A percentile compares a stretch with the other conserved stretches of the same genome.
Conservation (phyloP, 1,140 invertebrate genomes). For the Sinonovacula constricta region DNA sequence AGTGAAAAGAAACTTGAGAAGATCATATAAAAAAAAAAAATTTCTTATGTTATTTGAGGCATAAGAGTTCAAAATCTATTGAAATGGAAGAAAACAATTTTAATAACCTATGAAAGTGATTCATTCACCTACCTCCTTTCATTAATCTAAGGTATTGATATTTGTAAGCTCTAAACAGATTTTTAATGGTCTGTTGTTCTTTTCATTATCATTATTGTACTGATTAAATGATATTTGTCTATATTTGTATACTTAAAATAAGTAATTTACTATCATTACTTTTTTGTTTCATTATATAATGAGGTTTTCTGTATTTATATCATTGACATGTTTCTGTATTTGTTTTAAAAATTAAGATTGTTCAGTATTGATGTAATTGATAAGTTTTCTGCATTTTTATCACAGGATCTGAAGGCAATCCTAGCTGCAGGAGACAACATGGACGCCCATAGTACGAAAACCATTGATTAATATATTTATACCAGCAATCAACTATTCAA, state of each 20-base stretch:
- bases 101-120: too few relatives aligned
- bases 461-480: conserved; percentile 39
- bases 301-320: not conserved
- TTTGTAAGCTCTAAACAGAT: too few relatives aligned
- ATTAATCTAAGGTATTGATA: too few relatives aligned
- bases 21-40: too few relatives aligned
- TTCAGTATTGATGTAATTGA: too few relatives aligned
- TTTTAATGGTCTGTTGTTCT: too few relatives aligned
- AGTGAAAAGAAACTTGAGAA: too few relatives aligned
- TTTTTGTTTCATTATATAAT: not conserved
- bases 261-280: not conserved
- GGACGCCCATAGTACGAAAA: conserved; percentile 36
- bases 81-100: too few relatives aligned
- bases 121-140: too few relatives aligned
- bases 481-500: too few relatives aligned
- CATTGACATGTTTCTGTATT: not conserved
- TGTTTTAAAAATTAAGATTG: not conserved
- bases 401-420: conserved; percentile 42
- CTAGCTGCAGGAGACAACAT: conserved; percentile 18
- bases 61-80: too few relatives aligned
- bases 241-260: not conserved
- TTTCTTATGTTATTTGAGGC: too few relatives aligned
- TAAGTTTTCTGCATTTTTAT: not conserved
- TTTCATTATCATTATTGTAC: not conserved
- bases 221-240: not conserved